Conservation (phyloP, 2,113 vertebrate genomes). For the Sebastes fasciatus region DNA sequence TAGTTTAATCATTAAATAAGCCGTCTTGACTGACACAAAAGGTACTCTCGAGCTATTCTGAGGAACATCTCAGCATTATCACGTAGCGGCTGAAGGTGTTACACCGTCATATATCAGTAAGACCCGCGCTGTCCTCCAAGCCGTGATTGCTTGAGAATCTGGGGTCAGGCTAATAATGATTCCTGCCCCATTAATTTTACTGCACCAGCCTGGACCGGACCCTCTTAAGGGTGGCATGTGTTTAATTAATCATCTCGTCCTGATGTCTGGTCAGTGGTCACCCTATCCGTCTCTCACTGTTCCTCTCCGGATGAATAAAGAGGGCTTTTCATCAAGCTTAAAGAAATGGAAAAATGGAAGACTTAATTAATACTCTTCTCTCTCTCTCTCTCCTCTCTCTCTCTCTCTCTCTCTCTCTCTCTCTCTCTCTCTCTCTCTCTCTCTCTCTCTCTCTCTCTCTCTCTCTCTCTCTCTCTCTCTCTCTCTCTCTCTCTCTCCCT, state of each 20-base stretch:
- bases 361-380: slow-evolving; percentile 63
- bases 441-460: slow-evolving; percentile 38
- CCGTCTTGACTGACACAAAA: slow-evolving; percentile 35
- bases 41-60: slow-evolving; percentile 48
- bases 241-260: slow-evolving; percentile 73
- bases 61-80: slow-evolving; percentile 48
- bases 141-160: slow-evolving; percentile 56
- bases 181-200: slow-evolving; percentile 74
- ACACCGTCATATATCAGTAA: slow-evolving; percentile 43
- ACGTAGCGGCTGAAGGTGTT: slow-evolving; percentile 48
- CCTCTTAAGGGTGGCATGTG: slow-evolving; percentile 68
- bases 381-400: slow-evolving; percentile 28
- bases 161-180: slow-evolving; percentile 75
- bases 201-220: slow-evolving; percentile 54
- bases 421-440: slow-evolving; percentile 30
- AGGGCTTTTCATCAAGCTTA: slow-evolving; percentile 68
- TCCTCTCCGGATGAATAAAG: slow-evolving; percentile 63
- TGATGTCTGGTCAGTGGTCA: slow-evolving; percentile 68
- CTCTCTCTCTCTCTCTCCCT: slow-evolving; percentile 37
- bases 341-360: slow-evolving; percentile 56
- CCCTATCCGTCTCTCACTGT: slow-evolving; percentile 62
- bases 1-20: slow-evolving; percentile 40
- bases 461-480: slow-evolving; percentile 35
- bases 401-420: slow-evolving; percentile 36
- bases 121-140: slow-evolving; percentile 42